Evolutionary conservation across 2,797 vertebrate genomes (phyloP).

Genomic region (Trichosurus vulpecula): DNA sequence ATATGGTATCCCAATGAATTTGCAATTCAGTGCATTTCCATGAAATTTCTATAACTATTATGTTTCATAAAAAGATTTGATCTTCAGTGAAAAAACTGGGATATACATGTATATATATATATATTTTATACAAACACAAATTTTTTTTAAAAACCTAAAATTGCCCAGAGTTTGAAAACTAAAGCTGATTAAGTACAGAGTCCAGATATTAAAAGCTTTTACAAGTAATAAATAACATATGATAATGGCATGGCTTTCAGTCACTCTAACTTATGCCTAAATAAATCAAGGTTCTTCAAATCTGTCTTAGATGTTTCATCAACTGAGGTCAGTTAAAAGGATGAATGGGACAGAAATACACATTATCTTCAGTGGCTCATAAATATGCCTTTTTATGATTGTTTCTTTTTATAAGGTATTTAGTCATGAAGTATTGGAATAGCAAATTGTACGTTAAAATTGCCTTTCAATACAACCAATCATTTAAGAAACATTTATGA

Average conservation of each 20-base stretch:
- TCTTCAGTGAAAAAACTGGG: background rate
- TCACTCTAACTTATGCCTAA: conserved; percentile 32
- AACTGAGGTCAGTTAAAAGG: conserved; percentile 47
- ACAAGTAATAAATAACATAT: background rate
- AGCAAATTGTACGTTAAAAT: conserved; percentile 26
- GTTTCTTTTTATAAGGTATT: background rate
- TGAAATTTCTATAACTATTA: background rate
- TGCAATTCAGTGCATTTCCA: background rate
- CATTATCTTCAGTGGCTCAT: conserved; percentile 36
- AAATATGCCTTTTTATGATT: background rate
- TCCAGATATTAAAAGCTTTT: background rate
- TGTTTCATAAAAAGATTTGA: background rate
- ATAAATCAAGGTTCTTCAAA: conserved; percentile 50
- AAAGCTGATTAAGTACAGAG: conserved; percentile 28
- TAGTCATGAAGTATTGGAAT: conserved; percentile 9
- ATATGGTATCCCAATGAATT: background rate
- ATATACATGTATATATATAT: conserved; percentile 7
- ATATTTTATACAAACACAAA: conserved; percentile 24
- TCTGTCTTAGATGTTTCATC: conserved; percentile 18
- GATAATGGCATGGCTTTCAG: conserved; percentile 35
- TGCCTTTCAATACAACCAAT: conserved; percentile 3
- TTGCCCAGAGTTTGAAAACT: conserved; percentile 19
- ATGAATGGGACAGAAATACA: conserved; percentile 32
- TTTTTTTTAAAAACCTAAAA: conserved; percentile 51
- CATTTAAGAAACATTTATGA: conserved; percentile 21